Evolutionary conservation across 2,797 vertebrate genomes (phyloP), one percentile per base, ranked within the genome.

Genomic region (Squalus acanthias): DNA sequence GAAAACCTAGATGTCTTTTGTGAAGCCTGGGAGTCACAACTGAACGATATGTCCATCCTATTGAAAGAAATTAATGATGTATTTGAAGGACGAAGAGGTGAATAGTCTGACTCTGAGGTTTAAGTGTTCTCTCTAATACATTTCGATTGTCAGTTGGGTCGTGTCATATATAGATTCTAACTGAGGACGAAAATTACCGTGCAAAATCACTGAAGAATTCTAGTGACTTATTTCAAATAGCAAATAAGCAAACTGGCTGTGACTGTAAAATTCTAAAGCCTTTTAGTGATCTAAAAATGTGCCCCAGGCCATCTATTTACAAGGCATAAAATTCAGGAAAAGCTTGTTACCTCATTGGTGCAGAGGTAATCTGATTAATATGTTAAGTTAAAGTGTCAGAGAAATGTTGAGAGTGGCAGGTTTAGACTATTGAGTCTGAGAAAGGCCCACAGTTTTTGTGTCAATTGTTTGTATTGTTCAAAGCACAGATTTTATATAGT

Each of bases 1-100:
- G 99, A 99, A 98, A 99, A 99, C 97, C 98, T 99, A 96, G 99
- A 99, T 95, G 99, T 99, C 72, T 99, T 99, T 98, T 99, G 99
- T 4, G 99, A 99, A 98, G 99, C 99, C 96, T 99, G 99, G 99
- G 99, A 99, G 97, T 99, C 99, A 0, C 99, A 99, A 97, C 98
- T 99, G 96, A 98, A 98, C 12, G 99, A 99, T 97, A 99, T 99
- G 98, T 98, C 98, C 69, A 96, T 98, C 95, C 98, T 99, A 96
- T 97, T 99, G 89, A 98, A 98, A 97, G 99, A 99, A 98, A 99
- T 99, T 98, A 99, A 97, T 74, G 99, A 99, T 69, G 98, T 99
- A 93, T 99, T 99, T 97, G 99, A 99, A 98, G 99, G 99, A 97
- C 98, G 98, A 97, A 98, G 99, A 99, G 99, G 99, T 99, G 26